phyloP scores from a whole-genome alignment of 2,797 vertebrate species.

The Dryobates pubescens region DNA sequence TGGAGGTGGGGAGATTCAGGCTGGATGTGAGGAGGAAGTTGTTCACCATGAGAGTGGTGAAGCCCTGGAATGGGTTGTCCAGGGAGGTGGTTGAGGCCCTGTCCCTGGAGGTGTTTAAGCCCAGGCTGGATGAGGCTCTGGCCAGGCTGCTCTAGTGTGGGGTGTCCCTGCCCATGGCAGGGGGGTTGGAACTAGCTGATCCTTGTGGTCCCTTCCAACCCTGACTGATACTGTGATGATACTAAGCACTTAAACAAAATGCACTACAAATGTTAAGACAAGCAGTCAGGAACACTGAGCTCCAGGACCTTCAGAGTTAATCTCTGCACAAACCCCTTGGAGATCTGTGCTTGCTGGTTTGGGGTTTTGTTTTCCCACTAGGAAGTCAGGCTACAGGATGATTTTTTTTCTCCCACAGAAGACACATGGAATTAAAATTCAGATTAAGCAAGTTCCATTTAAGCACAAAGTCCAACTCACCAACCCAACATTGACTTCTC shows the following conservation, averaged over 20 bases:
- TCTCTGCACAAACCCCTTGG: background rate
- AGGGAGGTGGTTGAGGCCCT: too few relatives aligned
- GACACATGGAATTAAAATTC: background rate
- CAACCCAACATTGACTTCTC: slow-evolving; percentile 92
- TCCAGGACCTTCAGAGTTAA: background rate
- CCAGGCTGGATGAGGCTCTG: too few relatives aligned
- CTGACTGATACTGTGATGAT: too few relatives aligned
- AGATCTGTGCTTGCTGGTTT: background rate
- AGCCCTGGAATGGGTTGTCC: too few relatives aligned
- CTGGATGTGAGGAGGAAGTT: too few relatives aligned
- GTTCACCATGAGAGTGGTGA: too few relatives aligned
- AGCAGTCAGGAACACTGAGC: background rate
- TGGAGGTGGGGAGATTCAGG: too few relatives aligned
- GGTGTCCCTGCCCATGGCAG: too few relatives aligned
- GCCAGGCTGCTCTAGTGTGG: too few relatives aligned
- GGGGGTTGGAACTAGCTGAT: too few relatives aligned
- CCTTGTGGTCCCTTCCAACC: too few relatives aligned
- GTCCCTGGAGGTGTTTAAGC: too few relatives aligned
- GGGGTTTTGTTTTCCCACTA: background rate
- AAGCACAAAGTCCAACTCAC: slow-evolving; percentile 47
- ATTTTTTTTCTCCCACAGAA: background rate
- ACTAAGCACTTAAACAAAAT: background rate
- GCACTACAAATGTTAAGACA: background rate
- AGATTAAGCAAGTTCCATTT: background rate
- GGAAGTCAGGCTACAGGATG: background rate